phyloP scores from a whole-genome alignment of 2,888 invertebrate genomes.

The Drosophila helvetica region DNA sequence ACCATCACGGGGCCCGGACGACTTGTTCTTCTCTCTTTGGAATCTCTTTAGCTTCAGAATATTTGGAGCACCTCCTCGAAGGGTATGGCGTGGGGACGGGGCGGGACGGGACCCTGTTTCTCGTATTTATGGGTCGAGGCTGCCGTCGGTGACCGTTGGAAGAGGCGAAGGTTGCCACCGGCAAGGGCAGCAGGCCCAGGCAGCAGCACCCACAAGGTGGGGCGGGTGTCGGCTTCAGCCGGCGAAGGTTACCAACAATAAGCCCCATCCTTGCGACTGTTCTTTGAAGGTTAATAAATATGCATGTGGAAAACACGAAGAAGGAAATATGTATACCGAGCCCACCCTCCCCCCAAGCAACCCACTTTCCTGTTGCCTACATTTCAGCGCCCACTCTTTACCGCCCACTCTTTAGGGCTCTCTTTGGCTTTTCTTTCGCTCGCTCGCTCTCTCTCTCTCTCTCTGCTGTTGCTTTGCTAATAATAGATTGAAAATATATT shows the following conservation, averaged over 20 bases:
- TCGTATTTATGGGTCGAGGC: conserved; percentile 78
- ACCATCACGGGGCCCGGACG: too few relatives aligned
- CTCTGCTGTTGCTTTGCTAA: conserved; percentile 3
- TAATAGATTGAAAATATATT: conserved; percentile 27
- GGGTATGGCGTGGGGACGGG: too few relatives aligned
- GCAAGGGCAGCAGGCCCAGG: conserved; percentile 4
- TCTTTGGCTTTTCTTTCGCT: conserved; percentile 19
- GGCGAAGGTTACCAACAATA: conserved; percentile 60
- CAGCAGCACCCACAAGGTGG: background rate
- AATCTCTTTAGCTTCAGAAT: too few relatives aligned
- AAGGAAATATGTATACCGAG: background rate
- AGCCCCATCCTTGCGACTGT: conserved; percentile 47
- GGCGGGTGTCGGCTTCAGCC: conserved; percentile 17
- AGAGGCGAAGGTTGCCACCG: conserved; percentile 59
- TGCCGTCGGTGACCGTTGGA: conserved; percentile 53
- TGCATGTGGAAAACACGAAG: conserved; percentile 32
- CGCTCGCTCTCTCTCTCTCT: conserved; percentile 8
- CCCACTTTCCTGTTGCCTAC: conserved; percentile 41
- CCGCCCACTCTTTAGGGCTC: background rate
- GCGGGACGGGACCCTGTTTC: conserved; percentile 13
- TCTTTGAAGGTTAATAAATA: conserved; percentile 60
- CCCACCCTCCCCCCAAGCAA: background rate
- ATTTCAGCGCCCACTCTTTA: conserved; percentile 14
- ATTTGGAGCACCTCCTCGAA: too few relatives aligned
- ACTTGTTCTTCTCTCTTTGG: too few relatives aligned